These are phyloP conservation scores for Enteromius thamalakanensis DNA, from an alignment of 2,797 vertebrate genomes.

Conservation along the genomic window DNA sequence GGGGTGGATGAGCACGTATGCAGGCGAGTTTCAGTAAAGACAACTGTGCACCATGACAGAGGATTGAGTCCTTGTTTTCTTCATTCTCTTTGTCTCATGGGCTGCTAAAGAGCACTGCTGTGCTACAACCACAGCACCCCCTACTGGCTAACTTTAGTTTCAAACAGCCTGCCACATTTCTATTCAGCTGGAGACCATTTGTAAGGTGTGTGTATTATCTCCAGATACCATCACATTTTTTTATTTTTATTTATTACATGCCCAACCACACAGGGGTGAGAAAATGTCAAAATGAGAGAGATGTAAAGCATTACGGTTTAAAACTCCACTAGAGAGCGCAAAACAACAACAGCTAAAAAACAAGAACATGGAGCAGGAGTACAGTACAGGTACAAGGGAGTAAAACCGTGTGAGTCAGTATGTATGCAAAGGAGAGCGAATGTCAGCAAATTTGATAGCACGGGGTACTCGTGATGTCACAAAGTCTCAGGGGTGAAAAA, in stretches of 20 bases:
- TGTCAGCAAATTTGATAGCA: background rate
- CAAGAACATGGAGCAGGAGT: background rate
- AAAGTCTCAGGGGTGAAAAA: conserved; percentile 1
- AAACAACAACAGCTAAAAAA: background rate
- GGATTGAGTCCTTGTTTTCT: background rate
- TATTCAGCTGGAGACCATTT: background rate
- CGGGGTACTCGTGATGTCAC: background rate
- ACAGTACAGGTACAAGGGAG: background rate
- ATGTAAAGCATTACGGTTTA: background rate
- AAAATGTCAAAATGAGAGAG: background rate
- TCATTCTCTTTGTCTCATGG: background rate
- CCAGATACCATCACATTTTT: background rate
- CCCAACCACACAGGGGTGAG: background rate
- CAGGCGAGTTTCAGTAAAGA: background rate
- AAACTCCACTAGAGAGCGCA: background rate
- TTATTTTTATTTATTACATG: background rate
- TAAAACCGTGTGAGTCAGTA: background rate
- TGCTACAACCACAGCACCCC: conserved; percentile 42
- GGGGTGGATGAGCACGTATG: background rate
- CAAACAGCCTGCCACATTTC: background rate
- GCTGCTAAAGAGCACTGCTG: background rate
- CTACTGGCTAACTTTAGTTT: conserved; percentile 17
- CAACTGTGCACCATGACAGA: conserved; percentile 16
- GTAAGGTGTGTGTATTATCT: conserved; percentile 6
- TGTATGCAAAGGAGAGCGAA: background rate